Percentiles rank a stretch among this genome's conserved stretches.
These are phyloP conservation scores for Dicyrtomina minuta DNA, from an alignment of 2,888 invertebrate genomes.

Conservation along the genomic window DNA sequence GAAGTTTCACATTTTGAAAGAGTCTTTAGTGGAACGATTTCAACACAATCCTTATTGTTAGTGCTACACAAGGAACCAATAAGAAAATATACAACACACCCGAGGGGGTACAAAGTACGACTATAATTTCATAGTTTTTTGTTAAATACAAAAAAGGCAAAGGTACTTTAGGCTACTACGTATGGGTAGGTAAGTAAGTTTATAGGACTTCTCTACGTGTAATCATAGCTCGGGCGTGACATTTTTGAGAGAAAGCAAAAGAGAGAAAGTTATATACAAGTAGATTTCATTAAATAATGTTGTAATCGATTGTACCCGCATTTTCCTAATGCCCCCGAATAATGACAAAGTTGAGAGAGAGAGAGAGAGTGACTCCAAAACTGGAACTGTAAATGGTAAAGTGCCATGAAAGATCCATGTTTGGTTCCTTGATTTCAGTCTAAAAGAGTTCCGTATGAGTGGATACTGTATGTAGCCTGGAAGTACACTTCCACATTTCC, in stretches of 20 bases:
- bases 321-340: slow-evolving; percentile 17
- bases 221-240: too few species aligned
- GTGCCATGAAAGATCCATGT: not conserved
- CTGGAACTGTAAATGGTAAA: slow-evolving; percentile 9
- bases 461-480: not conserved
- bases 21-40: too few species aligned
- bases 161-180: too few species aligned
- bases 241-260: slow-evolving; percentile 3
- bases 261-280: slow-evolving; percentile 6
- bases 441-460: too few species aligned
- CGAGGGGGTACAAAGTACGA: too few species aligned
- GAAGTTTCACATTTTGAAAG: not conserved
- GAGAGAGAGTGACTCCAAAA: not conserved
- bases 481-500: not conserved
- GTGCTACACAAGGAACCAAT: too few species aligned
- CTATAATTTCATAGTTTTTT: too few species aligned
- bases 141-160: too few species aligned
- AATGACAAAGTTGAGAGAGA: not conserved
- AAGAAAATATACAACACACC: too few species aligned
- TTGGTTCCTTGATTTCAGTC: not conserved
- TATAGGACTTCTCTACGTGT: too few species aligned
- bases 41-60: too few species aligned
- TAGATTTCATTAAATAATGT: slow-evolving; percentile 14
- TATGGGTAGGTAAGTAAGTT: too few species aligned
- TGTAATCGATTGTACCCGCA: slow-evolving; percentile 22